These are phyloP conservation scores for Aproaerema taeniolella DNA, from an alignment of 2,888 invertebrate genomes.

Conservation along the genomic window DNA sequence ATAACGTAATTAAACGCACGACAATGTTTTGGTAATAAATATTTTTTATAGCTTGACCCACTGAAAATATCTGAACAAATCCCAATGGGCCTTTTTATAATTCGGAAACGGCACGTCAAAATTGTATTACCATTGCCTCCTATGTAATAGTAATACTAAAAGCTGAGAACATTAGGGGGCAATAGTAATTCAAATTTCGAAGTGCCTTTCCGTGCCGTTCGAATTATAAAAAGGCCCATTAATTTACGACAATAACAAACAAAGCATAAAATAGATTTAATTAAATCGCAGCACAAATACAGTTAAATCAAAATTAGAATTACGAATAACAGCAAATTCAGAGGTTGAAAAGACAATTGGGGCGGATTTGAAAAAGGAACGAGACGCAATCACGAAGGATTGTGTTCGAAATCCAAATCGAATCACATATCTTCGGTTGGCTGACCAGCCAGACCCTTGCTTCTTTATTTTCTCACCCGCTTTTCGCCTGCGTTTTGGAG, in stretches of 20 bases:
- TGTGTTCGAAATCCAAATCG: conserved; percentile 43
- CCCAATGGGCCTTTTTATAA: no score
- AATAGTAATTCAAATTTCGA: no score
- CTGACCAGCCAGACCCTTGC: conserved; percentile 30
- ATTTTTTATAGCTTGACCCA: background rate
- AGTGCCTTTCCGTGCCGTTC: no score
- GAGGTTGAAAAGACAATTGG: conserved; percentile 22
- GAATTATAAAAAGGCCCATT: no score
- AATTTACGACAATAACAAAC: no score
- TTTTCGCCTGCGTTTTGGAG: conserved; percentile 18
- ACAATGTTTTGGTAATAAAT: conserved; percentile 1
- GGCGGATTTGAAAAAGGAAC: conserved; percentile 49
- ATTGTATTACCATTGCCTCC: no score
- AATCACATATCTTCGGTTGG: conserved; percentile 41
- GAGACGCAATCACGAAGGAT: conserved; percentile 51
- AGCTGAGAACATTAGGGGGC: no score
- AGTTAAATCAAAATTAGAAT: conserved; percentile 15
- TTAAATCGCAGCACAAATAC: conserved; percentile 10
- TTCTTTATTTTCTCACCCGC: conserved; percentile 20
- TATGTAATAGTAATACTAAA: no score
- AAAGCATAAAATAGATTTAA: background rate
- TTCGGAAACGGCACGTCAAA: no score
- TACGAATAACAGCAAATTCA: no score
- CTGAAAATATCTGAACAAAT: no score
- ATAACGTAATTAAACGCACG: no score